Conservation (phyloP, 2,113 vertebrate species). For the Mus spicilegus region DNA sequence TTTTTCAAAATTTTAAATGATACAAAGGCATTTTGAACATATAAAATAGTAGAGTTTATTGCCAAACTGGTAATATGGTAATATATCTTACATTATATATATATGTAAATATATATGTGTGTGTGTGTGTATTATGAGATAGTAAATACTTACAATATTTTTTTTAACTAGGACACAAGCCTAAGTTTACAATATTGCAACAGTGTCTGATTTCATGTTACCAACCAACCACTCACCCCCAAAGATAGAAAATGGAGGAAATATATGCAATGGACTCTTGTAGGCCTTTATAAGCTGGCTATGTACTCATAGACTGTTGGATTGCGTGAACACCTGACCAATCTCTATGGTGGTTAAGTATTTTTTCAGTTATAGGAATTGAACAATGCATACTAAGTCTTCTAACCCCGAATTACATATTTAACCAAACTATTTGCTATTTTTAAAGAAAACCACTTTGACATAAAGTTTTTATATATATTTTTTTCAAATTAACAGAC, state of each 20-base stretch:
- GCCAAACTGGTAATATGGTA: neutral
- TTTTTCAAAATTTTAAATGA: constrained; percentile 26
- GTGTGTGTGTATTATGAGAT: neutral
- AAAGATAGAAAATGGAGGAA: neutral
- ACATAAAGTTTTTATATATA: constrained; percentile 23
- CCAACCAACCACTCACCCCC: neutral
- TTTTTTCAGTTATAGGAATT: neutral
- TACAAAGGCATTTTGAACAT: constrained; percentile 27
- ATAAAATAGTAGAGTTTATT: constrained; percentile 1
- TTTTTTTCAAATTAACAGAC: neutral
- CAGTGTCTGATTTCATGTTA: neutral
- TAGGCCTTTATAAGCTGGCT: neutral
- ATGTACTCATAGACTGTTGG: neutral
- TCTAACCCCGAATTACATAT: neutral
- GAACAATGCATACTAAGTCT: neutral
- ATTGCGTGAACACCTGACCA: neutral
- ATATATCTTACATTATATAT: too few species aligned
- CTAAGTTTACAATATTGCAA: neutral
- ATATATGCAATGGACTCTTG: neutral
- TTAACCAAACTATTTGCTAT: neutral
- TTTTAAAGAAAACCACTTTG: constrained; percentile 4
- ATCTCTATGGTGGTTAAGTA: neutral
- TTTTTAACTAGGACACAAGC: neutral
- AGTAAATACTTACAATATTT: neutral
- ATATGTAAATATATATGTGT: too few species aligned